Evolutionary conservation across 2,113 vertebrate species (phyloP).

Genomic region (Taurulus bubalis): DNA sequence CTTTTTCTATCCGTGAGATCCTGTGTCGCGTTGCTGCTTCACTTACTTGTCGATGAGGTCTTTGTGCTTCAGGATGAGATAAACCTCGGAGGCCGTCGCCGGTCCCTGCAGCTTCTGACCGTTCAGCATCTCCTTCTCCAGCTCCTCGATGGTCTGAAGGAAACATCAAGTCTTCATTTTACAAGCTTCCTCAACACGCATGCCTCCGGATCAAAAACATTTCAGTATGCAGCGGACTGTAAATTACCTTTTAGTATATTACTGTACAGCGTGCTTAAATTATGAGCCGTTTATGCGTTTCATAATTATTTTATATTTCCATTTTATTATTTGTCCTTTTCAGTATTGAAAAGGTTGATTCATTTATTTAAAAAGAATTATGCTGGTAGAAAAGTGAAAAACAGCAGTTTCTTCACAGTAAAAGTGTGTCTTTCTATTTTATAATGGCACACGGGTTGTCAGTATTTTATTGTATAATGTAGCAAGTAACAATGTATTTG

Average conservation of each 20-base stretch:
- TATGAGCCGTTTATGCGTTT: neutral
- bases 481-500: neutral
- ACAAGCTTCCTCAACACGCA: neutral
- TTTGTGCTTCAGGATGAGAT: conserved; percentile 91
- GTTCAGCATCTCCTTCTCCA: conserved; percentile 97
- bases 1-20: neutral
- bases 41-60: conserved; percentile 91
- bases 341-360: neutral
- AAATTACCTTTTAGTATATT: neutral
- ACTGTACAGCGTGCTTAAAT: neutral
- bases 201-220: neutral
- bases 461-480: neutral
- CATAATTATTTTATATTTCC: neutral
- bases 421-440: neutral
- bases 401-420: neutral
- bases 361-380: neutral
- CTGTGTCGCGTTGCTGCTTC: neutral
- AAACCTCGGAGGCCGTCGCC: conserved; percentile 91
- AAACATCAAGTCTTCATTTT: neutral
- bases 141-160: conserved; percentile 93
- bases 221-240: neutral
- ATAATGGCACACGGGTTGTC: neutral
- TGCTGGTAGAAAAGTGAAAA: neutral
- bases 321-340: neutral
- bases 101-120: conserved; percentile 99